These are phyloP conservation scores for Ridgeia piscesae DNA, from an alignment of 1,140 invertebrate genomes.

Conservation along the genomic window DNA sequence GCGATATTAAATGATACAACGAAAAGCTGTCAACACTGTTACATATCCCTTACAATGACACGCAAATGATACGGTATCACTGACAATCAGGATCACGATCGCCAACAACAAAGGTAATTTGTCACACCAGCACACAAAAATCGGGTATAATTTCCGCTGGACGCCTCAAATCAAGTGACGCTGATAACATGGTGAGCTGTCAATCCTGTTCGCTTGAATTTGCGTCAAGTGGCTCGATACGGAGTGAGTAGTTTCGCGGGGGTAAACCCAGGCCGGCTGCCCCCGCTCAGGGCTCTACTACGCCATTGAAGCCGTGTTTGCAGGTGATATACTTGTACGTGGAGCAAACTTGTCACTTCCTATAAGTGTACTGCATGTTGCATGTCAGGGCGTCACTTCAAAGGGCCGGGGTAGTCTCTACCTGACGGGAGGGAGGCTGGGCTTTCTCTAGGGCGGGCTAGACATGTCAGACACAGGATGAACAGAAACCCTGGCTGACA, in stretches of 20 bases:
- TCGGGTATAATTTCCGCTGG: neutral
- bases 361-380: neutral
- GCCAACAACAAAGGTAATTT: neutral
- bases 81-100: neutral
- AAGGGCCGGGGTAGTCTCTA: neutral
- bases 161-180: neutral
- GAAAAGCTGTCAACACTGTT: neutral
- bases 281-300: neutral
- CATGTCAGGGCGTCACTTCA: neutral
- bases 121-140: neutral
- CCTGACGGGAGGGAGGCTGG: neutral
- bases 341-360: slow-evolving; percentile 3
- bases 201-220: neutral
- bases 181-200: neutral
- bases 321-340: neutral
- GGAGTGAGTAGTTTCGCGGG: neutral
- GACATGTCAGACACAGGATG: neutral
- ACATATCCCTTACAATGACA: neutral
- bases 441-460: neutral
- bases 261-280: neutral
- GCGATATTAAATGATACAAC: neutral
- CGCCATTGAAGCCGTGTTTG: neutral
- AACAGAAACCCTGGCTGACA: neutral
- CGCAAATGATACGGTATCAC: neutral
- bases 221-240: neutral